A percentile compares a stretch with the other conserved stretches of the same genome.
Conservation (phyloP, 2,797 vertebrate genomes). For the Salmo trutta region DNA sequence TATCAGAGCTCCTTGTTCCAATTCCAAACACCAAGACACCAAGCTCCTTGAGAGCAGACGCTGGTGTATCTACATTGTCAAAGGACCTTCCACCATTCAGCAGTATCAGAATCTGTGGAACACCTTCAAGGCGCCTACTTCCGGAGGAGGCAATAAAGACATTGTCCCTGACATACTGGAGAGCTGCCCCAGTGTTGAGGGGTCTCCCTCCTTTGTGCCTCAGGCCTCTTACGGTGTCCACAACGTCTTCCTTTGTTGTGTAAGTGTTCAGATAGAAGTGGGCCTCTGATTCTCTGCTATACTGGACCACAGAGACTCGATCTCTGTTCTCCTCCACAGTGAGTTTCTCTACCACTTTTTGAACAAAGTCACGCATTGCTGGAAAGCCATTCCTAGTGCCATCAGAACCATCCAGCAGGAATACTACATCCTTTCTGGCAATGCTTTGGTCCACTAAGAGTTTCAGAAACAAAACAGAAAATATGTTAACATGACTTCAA, state of each 20-base stretch:
- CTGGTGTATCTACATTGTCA: constrained; percentile 51
- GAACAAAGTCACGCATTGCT: constrained; percentile 52
- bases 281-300: constrained; percentile 22
- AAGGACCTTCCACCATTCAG: constrained; percentile 64
- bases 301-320: constrained; percentile 36
- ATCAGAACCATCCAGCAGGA: constrained; percentile 74
- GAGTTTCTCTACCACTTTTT: constrained; percentile 13
- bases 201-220: too few relatives aligned
- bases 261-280: constrained; percentile 37
- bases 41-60: constrained; percentile 45
- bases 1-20: constrained; percentile 54
- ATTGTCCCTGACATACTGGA: background rate
- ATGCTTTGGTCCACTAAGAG: background rate
- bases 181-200: too few relatives aligned
- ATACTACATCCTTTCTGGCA: constrained; percentile 63
- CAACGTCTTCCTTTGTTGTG: too few relatives aligned
- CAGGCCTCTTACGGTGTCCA: too few relatives aligned
- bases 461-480: background rate
- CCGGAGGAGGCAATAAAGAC: constrained; percentile 60
- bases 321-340: constrained; percentile 2
- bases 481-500: too few relatives aligned
- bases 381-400: constrained; percentile 60
- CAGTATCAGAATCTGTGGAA: constrained; percentile 68
- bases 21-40: constrained; percentile 55
- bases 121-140: constrained; percentile 61